Evolutionary conservation across 1,140 invertebrate genomes (phyloP).

Genomic region (Vollenhovia emeryi): DNA sequence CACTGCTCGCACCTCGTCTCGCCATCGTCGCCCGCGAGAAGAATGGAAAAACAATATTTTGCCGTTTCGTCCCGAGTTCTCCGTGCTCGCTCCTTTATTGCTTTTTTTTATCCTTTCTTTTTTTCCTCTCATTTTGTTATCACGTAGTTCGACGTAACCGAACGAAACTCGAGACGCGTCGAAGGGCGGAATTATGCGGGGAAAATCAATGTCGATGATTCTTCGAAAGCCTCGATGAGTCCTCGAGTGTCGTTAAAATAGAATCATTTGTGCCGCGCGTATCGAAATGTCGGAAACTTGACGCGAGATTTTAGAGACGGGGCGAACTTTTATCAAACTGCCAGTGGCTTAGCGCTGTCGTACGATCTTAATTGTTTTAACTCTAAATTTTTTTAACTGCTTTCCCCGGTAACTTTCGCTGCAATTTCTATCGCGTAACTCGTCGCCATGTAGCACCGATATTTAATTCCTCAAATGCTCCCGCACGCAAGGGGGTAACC

Average conservation of each 20-base stretch:
- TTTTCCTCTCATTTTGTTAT: conserved; percentile 28
- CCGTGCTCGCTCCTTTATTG: conserved; percentile 71
- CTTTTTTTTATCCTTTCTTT: background rate
- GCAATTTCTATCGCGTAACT: background rate
- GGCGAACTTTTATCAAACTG: background rate
- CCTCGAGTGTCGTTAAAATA: background rate
- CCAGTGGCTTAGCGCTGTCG: background rate
- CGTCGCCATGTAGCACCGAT: background rate
- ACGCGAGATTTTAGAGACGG: background rate
- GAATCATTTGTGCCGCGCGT: background rate
- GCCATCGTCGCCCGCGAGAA: conserved; percentile 77
- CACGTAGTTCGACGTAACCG: conserved; percentile 32
- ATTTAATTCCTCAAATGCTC: background rate
- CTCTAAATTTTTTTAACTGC: background rate
- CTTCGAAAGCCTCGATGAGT: background rate
- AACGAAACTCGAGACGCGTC: background rate
- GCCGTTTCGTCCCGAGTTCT: conserved; percentile 78
- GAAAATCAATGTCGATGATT: conserved; percentile 13
- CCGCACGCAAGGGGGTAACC: too few relatives aligned
- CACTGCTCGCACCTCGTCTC: conserved; percentile 74
- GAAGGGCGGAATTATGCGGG: background rate
- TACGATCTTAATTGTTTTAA: background rate
- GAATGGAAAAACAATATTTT: conserved; percentile 86
- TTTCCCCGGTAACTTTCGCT: background rate
- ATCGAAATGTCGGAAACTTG: background rate